Evolutionary conservation across 2,113 vertebrate species (phyloP), one percentile per base, ranked within the genome.

Genomic region (Calidris pygmaea): DNA sequence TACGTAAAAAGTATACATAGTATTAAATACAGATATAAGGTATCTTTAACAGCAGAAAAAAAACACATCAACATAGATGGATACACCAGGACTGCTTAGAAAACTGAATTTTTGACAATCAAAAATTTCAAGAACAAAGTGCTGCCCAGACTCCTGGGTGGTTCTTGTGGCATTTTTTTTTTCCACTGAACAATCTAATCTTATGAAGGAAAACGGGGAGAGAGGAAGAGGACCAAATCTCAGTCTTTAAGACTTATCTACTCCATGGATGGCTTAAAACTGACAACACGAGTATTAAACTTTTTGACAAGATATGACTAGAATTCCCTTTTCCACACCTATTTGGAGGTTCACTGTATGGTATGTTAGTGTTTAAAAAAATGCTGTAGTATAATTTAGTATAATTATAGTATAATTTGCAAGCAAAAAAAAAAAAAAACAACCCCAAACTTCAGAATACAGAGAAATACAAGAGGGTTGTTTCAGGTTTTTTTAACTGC

Each of bases 211-310:
- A 89, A 87, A 77, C 5, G 5, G 15, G 16, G 12, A 87, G 8
- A 60, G 32, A 72, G 11, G 20, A 87, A 56, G 37, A 71, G 23
- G n/a, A 48, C 9, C 12, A 60, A 70, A 81, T n/a, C 6, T 80
- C 55, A 59, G 37, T 45, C 68, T 85, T 77, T 18, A 52, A 52
- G 34, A 73, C 14, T 66, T 39, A 60, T 13, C n/a, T 53, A 19
- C 3, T 41, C 56, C 58, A 10, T 62, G 24, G 18, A n/a, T 48
- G n/a, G 32, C 20, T 66, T 77, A 80, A 74, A 93, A 90, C 4
- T 68, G 19, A 34, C 21, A 66, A 59, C 8, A 68, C 0, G 0
- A 5, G 17, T 58, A 67, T 21, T 43, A 19, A 79, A 84, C 12
- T 24, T 50, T 66, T 56, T 55, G 12, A 29, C 19, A 30, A 77